These are phyloP conservation scores for Ameiurus melas DNA, from an alignment of 2,113 vertebrate genomes.

Conservation along the genomic window DNA sequence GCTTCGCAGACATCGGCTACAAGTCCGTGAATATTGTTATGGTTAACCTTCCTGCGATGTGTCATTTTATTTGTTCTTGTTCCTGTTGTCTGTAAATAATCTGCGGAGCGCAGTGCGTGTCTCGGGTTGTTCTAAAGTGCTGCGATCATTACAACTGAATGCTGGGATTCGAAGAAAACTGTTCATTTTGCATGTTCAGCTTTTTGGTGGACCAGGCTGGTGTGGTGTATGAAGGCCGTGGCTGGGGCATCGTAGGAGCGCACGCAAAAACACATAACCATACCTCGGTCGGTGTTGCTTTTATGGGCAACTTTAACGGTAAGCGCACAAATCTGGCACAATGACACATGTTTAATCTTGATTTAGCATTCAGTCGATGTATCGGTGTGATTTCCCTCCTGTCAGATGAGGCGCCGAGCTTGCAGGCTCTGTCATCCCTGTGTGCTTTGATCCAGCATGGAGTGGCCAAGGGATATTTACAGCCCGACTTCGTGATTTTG, in stretches of 20 bases:
- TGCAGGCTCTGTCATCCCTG: not conserved
- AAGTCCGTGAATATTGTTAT: constrained; percentile 65
- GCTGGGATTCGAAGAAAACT: not conserved
- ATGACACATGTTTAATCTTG: not conserved
- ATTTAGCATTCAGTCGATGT: not conserved
- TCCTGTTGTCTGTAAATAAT: not conserved
- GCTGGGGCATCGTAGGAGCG: constrained; percentile 74
- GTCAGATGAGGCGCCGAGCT: not conserved
- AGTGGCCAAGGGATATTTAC: not conserved
- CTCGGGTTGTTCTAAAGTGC: not conserved
- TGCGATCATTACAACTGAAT: not conserved
- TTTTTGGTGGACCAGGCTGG: constrained; percentile 77
- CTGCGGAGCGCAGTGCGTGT: not conserved
- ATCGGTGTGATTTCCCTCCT: not conserved
- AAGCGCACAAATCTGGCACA: constrained; percentile 27
- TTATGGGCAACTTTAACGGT: constrained; percentile 79
- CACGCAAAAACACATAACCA: constrained; percentile 73
- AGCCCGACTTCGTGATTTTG: not conserved
- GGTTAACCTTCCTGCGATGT: not conserved
- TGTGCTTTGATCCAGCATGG: constrained; percentile 6
- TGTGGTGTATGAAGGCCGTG: constrained; percentile 76
- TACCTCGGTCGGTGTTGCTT: constrained; percentile 75
- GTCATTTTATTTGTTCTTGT: not conserved
- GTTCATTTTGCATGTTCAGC: constrained; percentile 56
- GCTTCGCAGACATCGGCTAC: constrained; percentile 76